Evolutionary conservation across 2,888 invertebrate genomes (phyloP), one percentile per base, ranked within the genome.

Genomic region (Aricia artaxerxes): DNA sequence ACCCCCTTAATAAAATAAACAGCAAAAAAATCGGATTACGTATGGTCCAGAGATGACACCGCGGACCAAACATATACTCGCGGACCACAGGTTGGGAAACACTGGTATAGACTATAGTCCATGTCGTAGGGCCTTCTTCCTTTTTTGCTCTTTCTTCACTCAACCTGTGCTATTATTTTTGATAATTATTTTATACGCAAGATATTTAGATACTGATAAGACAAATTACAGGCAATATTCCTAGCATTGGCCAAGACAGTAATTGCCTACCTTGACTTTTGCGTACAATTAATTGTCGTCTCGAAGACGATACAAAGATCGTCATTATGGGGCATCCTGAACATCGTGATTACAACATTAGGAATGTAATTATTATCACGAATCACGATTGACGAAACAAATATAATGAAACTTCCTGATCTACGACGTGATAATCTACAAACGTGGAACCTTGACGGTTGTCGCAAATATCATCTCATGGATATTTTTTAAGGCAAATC

Each of bases 291-390:
- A 69, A 69, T 38, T 69, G 69, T 69, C 13, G 16, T 69, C 5
- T 7, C 31, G 13, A 69, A 64, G 64, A 64, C 64, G 64, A 69
- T 69, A 69, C 69, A 31, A 64, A 69, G 69, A 31, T 35, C 31
- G 31, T 64, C 69, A 64, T 64, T 16, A 69, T 69, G 13, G 35
- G 31, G 35, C 69, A 13, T 69, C 5, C 5, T 4, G 38, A 69
- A 35, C 69, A 69, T 69, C 69, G 35, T 69, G 69, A 69, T 69
- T 69, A 69, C 35, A 38, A 38, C 69, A 69, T 69, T 38, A 69
- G 1, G 35, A 13, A 69, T 38, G 31, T 69, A 35, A 69, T 69
- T 69, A 38, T 69, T 9, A 69, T 4, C 38, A 69, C 69, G 69
- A 69, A 35, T 35, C 35, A 35, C 69, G 69, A 35, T 69, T 16